Evolutionary conservation across 2,888 invertebrate genomes (phyloP).

Genomic region (Dolomedes plantarius): DNA sequence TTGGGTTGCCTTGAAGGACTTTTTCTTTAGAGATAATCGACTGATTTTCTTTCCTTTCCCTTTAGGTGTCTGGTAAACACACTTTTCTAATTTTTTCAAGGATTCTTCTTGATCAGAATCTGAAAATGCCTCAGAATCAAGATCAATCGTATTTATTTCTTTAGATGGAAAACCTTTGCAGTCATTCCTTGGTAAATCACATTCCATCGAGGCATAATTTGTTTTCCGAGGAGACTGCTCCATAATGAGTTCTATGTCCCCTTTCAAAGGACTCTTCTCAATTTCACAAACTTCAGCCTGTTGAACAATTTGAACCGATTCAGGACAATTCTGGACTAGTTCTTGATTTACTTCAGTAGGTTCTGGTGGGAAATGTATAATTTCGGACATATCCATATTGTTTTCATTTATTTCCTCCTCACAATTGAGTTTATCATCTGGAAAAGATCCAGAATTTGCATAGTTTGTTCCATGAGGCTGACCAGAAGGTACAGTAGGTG

Average conservation of each 20-base stretch:
- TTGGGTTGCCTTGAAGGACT: not conserved
- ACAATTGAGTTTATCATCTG: too few species aligned
- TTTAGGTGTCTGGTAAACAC: not conserved
- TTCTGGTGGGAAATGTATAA: not conserved
- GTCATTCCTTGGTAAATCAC: too few species aligned
- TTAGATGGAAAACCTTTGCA: not conserved
- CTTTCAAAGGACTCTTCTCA: too few species aligned
- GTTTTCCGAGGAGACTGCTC: too few species aligned
- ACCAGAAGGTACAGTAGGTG: too few species aligned
- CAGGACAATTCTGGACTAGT: too few species aligned
- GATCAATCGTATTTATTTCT: not conserved
- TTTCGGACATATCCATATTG: not conserved
- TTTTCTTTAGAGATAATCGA: not conserved
- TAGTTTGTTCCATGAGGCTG: too few species aligned
- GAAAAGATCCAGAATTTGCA: too few species aligned
- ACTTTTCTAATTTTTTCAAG: not conserved
- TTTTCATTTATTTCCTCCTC: not conserved
- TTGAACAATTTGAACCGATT: too few species aligned
- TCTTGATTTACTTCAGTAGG: not conserved
- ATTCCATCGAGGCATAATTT: too few species aligned
- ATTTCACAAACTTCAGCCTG: too few species aligned
- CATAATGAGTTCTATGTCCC: too few species aligned
- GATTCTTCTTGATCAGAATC: not conserved
- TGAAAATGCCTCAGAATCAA: not conserved
- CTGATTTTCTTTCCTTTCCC: not conserved